Evolutionary conservation across 1,140 invertebrate genomes (phyloP).

Genomic region (Drosophila azteca): DNA sequence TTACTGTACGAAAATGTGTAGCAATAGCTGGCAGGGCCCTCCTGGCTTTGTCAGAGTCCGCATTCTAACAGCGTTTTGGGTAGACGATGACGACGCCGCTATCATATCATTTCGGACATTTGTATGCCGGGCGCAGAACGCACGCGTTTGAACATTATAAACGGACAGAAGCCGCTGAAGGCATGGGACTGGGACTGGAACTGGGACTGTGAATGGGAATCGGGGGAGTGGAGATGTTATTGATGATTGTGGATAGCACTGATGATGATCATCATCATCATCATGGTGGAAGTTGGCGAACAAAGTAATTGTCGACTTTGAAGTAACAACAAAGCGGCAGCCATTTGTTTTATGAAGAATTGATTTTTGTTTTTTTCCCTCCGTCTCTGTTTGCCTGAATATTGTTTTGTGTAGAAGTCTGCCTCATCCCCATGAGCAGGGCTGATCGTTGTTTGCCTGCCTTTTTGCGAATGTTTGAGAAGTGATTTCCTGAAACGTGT

Average conservation of each 20-base stretch:
- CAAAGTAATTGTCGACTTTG: constrained; percentile 54
- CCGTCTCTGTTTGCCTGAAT: constrained; percentile 34
- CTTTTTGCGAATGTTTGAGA: constrained; percentile 30
- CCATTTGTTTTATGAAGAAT: constrained; percentile 68
- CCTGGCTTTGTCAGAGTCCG: neutral
- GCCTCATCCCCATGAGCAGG: neutral
- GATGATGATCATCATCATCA: constrained; percentile 23
- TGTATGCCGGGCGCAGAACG: constrained; percentile 55
- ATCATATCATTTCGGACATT: constrained; percentile 38
- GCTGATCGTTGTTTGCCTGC: constrained; percentile 13
- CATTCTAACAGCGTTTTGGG: constrained; percentile 65
- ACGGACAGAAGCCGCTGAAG: constrained; percentile 32
- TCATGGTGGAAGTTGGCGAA: constrained; percentile 48
- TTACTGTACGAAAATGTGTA: constrained; percentile 27
- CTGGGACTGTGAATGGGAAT: neutral
- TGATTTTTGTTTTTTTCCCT: constrained; percentile 32
- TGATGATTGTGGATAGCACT: constrained; percentile 53
- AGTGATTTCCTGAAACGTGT: constrained; percentile 62
- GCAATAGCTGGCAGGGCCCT: constrained; percentile 7
- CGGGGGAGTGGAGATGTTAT: constrained; percentile 19
- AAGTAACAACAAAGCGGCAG: constrained; percentile 36
- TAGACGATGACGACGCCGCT: constrained; percentile 16
- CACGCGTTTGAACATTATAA: constrained; percentile 56
- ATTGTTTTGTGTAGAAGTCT: constrained; percentile 20
- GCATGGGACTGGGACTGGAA: neutral